phyloP scores from a whole-genome alignment of 2,113 vertebrate genomes.

The Calonectris borealis region DNA sequence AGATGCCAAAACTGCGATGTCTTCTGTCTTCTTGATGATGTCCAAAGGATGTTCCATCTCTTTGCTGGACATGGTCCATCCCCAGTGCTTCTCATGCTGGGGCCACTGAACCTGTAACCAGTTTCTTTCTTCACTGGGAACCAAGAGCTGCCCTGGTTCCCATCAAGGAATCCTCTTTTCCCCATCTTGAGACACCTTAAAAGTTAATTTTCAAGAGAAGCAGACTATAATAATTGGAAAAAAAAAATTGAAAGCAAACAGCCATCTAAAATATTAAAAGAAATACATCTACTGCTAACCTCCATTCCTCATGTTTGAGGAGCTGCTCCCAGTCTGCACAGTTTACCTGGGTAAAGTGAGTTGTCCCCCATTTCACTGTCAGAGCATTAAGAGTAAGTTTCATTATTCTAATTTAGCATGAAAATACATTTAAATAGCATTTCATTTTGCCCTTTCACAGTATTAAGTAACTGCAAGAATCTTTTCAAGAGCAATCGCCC shows the following conservation, averaged over 20 bases:
- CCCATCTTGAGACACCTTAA: too few species aligned
- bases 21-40: background rate
- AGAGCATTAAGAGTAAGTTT: background rate
- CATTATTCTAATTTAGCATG: constrained; percentile 56
- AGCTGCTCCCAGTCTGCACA: background rate
- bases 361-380: constrained; percentile 24
- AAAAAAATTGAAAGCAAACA: background rate
- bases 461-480: constrained; percentile 37
- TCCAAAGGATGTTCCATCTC: background rate
- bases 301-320: background rate
- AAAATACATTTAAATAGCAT: constrained; percentile 67
- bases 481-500: constrained; percentile 43
- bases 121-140: background rate
- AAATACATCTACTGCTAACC: background rate
- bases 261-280: background rate
- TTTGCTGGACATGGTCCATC: background rate
- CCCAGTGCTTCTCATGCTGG: background rate
- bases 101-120: background rate
- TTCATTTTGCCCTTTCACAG: constrained; percentile 59
- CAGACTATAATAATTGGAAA: background rate
- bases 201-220: background rate
- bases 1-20: background rate
- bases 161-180: background rate
- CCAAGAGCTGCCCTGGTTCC: background rate
- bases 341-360: constrained; percentile 55